Evolutionary conservation across 1,140 invertebrate genomes (phyloP).

Genomic region (Armadillidium nasatum): DNA sequence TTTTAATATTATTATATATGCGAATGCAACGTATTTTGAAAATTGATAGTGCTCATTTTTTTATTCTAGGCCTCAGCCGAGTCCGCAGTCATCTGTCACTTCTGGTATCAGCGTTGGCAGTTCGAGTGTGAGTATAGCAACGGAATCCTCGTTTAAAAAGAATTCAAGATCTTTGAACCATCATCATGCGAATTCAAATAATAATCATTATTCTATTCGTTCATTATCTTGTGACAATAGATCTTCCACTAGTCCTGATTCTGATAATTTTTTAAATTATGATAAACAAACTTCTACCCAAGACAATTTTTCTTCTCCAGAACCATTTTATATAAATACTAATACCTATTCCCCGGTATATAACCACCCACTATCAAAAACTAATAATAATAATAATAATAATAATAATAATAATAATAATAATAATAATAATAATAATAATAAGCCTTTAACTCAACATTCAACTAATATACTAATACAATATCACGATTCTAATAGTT

Average conservation of each 20-base stretch:
- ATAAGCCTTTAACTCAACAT: slow-evolving; percentile 34
- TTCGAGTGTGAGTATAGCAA: slow-evolving; percentile 42
- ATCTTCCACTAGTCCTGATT: not conserved
- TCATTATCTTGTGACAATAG: not conserved
- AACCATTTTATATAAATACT: slow-evolving; percentile 27
- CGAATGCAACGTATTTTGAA: too few relatives aligned
- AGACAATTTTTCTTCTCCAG: slow-evolving; percentile 3
- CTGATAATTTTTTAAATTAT: not conserved
- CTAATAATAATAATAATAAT: not conserved
- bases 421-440: slow-evolving; percentile 7
- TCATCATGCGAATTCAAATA: not conserved
- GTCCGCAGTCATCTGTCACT: slow-evolving; percentile 43
- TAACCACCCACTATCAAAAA: not conserved
- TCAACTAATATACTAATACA: slow-evolving; percentile 43
- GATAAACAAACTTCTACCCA: not conserved
- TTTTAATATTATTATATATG: too few relatives aligned
- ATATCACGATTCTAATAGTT: slow-evolving; percentile 31
- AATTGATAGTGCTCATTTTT: too few relatives aligned
- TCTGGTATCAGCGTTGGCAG: slow-evolving; percentile 42
- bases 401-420: too few relatives aligned
- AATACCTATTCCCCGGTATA: slow-evolving; percentile 1
- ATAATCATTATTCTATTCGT: not conserved
- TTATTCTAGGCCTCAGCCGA: slow-evolving; percentile 36
- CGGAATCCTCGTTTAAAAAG: slow-evolving; percentile 16
- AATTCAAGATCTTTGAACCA: not conserved